phyloP scores from a whole-genome alignment of 2,113 vertebrate species.

The Cricetomys ansorgei region DNA sequence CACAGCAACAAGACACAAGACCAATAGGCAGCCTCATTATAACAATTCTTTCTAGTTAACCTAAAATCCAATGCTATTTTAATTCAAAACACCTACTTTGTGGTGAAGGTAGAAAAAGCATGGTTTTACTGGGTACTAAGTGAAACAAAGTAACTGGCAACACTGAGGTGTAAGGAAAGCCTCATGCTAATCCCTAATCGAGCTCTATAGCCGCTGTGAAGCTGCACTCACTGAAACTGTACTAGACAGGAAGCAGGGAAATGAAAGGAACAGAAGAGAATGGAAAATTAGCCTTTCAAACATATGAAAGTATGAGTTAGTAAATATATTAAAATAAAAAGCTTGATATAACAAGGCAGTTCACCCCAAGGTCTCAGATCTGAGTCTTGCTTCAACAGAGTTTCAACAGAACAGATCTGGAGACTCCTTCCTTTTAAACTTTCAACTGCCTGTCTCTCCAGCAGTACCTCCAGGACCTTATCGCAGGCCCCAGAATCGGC shows the following conservation, averaged over 20 bases:
- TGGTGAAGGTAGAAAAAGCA: not conserved
- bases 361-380: constrained; percentile 22
- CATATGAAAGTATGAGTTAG: not conserved
- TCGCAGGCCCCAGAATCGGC: not conserved
- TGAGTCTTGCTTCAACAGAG: constrained; percentile 85
- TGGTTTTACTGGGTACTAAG: not conserved
- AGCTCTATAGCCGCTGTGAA: not conserved
- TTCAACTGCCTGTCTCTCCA: not conserved
- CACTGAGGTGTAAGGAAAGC: not conserved
- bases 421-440: not conserved
- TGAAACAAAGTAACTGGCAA: not conserved
- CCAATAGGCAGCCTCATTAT: too few species aligned
- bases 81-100: not conserved
- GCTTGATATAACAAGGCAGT: not conserved
- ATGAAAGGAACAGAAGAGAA: not conserved
- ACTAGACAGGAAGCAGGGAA: not conserved
- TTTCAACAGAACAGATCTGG: constrained; percentile 77
- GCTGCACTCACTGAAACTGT: not conserved
- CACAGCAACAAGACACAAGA: not conserved
- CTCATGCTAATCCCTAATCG: not conserved
- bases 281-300: not conserved
- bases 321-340: not conserved
- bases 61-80: not conserved
- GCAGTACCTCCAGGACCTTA: not conserved
- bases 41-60: not conserved